Base-by-base conservation (phyloP, 2,888 invertebrate genomes). In the Empis livida region DNA sequence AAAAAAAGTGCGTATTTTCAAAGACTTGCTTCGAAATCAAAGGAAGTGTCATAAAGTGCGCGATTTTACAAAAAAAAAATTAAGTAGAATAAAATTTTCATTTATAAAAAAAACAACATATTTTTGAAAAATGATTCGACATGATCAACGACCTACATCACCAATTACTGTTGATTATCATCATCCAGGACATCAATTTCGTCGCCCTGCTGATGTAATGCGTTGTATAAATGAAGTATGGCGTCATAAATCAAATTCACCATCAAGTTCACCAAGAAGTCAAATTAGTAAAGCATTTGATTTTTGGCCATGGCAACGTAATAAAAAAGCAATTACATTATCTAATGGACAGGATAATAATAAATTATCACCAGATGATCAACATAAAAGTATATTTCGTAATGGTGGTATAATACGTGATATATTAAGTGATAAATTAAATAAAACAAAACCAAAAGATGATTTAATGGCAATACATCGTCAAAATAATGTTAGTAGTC, bases 271-370 rank as follows among this genome's bases (percentile, higher is more conserved):
- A 14, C 54, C 62, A 11, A 61, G 62, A 20, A 66, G 66, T 50
- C 65, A 67, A 47, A 66, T 68, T 9, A 65, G 62, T 46, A 68
- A 66, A 54, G 67, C 68, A 37, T 65, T 68, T 46, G 68, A 68
- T 45, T 68, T 68, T 43, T 55, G 68, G 13, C 64, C 67, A 31
- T 68, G 68, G 68, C 45, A 49, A 27, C 59, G 63, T 39, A 63
- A 56, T 47, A 63, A 57, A 51, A 65, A 60, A 47, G 42, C 51
- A 1, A n/a, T 10, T 39, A 17, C 10, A 17, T 17, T 16, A 37
- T 13, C 20, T 30, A n/a, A 14, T 15, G 3, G 20, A 30, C 14
- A 37, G 17, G 15, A 30, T 14, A 43, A 50, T 10, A 3, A 44
- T 15, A 23, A 32, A 49, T 16, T 47, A 46, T 45, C 16, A 37